Evolutionary conservation across 2,113 vertebrate genomes (phyloP).

Genomic region (Ameiurus melas): DNA sequence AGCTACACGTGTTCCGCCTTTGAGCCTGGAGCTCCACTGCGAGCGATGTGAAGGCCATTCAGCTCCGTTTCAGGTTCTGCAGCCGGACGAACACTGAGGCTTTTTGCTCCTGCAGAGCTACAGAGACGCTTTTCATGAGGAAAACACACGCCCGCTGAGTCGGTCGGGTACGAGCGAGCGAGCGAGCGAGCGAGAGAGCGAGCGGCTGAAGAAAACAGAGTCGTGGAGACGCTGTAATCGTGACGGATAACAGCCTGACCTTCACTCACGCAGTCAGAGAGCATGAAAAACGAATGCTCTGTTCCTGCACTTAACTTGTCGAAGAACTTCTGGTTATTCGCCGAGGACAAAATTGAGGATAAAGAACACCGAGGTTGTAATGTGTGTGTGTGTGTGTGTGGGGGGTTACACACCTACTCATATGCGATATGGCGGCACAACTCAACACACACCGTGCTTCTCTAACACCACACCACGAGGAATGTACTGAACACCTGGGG

Average conservation of each 20-base stretch:
- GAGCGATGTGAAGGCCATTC: neutral
- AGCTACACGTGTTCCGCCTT: neutral
- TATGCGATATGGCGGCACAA: neutral
- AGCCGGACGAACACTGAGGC: neutral
- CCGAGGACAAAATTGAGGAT: constrained; percentile 29
- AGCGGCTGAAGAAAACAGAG: neutral
- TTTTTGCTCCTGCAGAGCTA: neutral
- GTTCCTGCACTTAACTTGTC: constrained; percentile 20
- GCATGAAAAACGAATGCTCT: neutral
- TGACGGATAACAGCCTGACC: constrained; percentile 26
- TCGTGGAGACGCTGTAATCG: neutral
- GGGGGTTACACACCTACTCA: neutral
- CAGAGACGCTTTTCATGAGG: constrained; percentile 1
- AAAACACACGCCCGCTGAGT: neutral
- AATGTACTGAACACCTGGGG: neutral
- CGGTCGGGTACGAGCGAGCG: neutral
- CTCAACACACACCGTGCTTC: neutral
- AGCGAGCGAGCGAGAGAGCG: neutral
- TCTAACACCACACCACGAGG: neutral
- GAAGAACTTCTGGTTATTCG: constrained; percentile 10
- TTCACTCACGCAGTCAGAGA: constrained; percentile 41
- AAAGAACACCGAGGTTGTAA: neutral
- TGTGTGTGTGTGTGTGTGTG: neutral
- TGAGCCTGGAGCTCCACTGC: neutral
- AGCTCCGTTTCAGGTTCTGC: neutral